Percentiles rank a stretch among this genome's conserved stretches.
These are phyloP conservation scores for Phengaris arion DNA, from an alignment of 2,888 invertebrate species.

Conservation along the genomic window DNA sequence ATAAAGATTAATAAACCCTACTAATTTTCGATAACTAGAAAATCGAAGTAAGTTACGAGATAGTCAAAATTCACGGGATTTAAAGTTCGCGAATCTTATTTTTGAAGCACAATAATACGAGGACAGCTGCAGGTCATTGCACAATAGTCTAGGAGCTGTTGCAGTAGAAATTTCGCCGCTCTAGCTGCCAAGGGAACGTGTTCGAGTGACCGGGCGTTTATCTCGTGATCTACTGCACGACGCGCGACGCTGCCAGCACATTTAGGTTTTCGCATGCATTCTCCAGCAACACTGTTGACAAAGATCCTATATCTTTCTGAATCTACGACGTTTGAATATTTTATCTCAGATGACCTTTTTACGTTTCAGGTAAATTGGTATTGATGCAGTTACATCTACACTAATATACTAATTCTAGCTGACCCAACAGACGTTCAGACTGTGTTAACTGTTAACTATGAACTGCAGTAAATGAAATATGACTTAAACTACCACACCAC, in stretches of 20 bases:
- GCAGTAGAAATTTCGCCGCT: not conserved
- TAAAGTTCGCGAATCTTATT: no score
- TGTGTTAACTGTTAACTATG: no score
- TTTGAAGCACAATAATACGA: no score
- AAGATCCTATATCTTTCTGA: not conserved
- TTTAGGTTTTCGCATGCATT: not conserved
- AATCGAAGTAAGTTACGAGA: no score
- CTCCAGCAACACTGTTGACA: not conserved
- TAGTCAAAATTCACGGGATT: no score
- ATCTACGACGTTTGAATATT: not conserved
- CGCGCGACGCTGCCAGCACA: not conserved
- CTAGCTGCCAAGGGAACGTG: not conserved
- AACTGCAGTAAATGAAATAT: no score
- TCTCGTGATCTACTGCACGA: conserved; percentile 16
- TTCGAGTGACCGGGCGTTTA: not conserved
- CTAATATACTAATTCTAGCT: no score
- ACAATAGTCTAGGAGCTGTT: not conserved
- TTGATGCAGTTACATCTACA: no score
- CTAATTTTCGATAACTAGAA: no score
- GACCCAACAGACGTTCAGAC: no score
- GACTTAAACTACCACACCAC: no score
- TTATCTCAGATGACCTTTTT: not conserved
- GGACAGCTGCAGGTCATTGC: not conserved
- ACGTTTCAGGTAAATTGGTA: not conserved
- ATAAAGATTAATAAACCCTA: no score